These are phyloP conservation scores for Toxostoma redivivum DNA, from an alignment of 2,113 vertebrate genomes.

Conservation along the genomic window DNA sequence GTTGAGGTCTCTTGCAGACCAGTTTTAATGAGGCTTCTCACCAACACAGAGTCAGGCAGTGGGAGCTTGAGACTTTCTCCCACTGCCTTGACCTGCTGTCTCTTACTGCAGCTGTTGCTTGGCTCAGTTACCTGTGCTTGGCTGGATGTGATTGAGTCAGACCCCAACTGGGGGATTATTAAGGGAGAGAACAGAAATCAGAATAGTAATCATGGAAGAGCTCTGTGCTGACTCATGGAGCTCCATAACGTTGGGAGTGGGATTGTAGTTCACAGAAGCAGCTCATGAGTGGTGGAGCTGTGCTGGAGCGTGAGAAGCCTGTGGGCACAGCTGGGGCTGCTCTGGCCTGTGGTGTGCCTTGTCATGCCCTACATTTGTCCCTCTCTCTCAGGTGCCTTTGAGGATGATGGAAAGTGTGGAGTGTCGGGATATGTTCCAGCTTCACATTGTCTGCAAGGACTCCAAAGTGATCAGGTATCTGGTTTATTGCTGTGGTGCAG, in stretches of 20 bases:
- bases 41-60: not conserved
- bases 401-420: constrained; percentile 96
- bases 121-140: not conserved
- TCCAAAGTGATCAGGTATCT: constrained; percentile 96
- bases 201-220: not conserved
- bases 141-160: not conserved
- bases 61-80: not conserved
- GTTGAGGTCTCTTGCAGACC: not conserved
- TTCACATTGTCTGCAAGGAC: constrained; percentile 99
- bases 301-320: not conserved
- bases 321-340: not conserved
- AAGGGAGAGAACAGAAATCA: not conserved
- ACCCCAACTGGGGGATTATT: not conserved
- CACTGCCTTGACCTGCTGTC: not conserved
- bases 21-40: not conserved
- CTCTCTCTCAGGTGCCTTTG: constrained; percentile 86
- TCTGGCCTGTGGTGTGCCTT: not conserved
- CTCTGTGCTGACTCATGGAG: not conserved
- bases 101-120: not conserved
- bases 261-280: not conserved
- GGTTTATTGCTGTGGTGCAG: not conserved
- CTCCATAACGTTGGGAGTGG: not conserved
- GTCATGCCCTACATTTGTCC: not conserved
- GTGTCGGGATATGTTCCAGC: constrained; percentile 98
- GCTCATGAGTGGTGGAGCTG: not conserved